phyloP scores from a whole-genome alignment of 2,797 vertebrate genomes.

The Philypnodon macrostomus region DNA sequence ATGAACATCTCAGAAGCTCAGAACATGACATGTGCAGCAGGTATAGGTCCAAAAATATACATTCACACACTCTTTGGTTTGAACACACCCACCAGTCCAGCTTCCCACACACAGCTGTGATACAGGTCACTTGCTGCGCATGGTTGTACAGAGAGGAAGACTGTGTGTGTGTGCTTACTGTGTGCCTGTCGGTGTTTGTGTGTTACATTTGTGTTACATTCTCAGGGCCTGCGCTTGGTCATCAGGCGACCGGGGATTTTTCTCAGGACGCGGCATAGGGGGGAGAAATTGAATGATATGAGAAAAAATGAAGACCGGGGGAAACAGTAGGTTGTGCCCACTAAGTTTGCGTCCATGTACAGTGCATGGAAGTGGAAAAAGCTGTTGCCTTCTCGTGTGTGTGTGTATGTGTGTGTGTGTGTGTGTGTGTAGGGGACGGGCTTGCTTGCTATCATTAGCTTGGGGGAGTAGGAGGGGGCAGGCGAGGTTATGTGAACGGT shows the following conservation, averaged over 20 bases:
- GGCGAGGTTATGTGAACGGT: slow-evolving; percentile 84
- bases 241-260: slow-evolving; percentile 68
- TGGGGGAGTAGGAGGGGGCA: slow-evolving; percentile 67
- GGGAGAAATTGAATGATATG: slow-evolving; percentile 73
- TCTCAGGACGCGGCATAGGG: slow-evolving; percentile 74
- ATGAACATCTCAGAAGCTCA: slow-evolving; percentile 17
- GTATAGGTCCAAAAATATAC: slow-evolving; percentile 47
- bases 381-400: slow-evolving; percentile 80
- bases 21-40: slow-evolving; percentile 43
- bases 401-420: too few species aligned
- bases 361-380: slow-evolving; percentile 81
- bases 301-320: slow-evolving; percentile 65
- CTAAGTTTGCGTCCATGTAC: slow-evolving; percentile 41
- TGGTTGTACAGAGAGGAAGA: slow-evolving; percentile 44
- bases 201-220: slow-evolving; percentile 58
- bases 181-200: slow-evolving; percentile 23
- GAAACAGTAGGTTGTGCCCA: slow-evolving; percentile 55
- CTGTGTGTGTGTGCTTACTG: too few species aligned
- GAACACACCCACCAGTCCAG: slow-evolving; percentile 47
- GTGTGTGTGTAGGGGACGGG: slow-evolving; percentile 75
- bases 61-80: slow-evolving; percentile 45
- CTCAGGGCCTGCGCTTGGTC: slow-evolving; percentile 71
- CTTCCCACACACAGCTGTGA: slow-evolving; percentile 73
- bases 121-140: slow-evolving; percentile 65
- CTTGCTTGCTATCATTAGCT: slow-evolving; percentile 84